Conservation (phyloP, 2,113 vertebrate species). For the Ctenodactylus gundi region DNA sequence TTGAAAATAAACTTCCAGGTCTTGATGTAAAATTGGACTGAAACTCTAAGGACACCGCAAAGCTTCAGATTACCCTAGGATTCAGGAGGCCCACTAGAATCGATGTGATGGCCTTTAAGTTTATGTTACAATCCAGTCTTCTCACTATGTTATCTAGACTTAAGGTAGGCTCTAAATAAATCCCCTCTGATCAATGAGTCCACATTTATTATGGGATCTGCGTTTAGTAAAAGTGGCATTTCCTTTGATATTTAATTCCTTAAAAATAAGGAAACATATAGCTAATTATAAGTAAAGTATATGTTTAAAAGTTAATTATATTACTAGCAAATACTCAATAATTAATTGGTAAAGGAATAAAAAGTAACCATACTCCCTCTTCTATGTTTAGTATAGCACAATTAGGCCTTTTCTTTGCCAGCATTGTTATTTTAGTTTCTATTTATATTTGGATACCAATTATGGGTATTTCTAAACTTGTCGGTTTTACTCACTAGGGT, state of each 20-base stretch:
- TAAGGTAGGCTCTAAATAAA: not conserved
- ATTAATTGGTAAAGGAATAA: not conserved
- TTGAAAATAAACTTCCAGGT: not conserved
- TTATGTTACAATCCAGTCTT: not conserved
- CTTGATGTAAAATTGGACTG: not conserved
- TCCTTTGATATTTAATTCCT: constrained; percentile 11
- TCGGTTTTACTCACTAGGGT: not conserved
- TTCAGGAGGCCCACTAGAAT: not conserved
- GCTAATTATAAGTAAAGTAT: not conserved
- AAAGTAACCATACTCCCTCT: not conserved
- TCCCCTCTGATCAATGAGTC: not conserved
- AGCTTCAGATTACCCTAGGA: not conserved
- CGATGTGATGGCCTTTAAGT: not conserved
- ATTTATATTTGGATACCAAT: not conserved
- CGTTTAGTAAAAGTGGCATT: not conserved
- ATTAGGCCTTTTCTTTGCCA: not conserved
- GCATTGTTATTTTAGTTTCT: not conserved
- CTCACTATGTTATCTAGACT: not conserved
- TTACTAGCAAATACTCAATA: not conserved
- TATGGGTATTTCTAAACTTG: not conserved
- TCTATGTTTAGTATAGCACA: not conserved
- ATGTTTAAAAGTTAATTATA: not conserved
- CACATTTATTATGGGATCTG: not conserved
- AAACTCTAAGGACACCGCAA: not conserved
- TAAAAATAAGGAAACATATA: not conserved